Evolutionary conservation across 2,797 vertebrate species (phyloP).

Genomic region (Tamandua tetradactyla): DNA sequence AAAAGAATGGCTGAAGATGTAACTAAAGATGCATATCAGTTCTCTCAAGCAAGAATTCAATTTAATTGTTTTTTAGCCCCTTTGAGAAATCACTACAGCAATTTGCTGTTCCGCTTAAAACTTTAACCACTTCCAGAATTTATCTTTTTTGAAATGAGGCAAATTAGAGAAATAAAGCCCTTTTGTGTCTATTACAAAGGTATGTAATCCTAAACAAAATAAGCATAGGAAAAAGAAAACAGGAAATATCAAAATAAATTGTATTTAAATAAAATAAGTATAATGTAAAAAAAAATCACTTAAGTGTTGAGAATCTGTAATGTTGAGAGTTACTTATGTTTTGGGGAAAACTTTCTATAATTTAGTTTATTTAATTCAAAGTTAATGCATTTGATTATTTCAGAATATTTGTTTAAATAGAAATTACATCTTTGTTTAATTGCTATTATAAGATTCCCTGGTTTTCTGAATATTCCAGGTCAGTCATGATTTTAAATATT

Average conservation of each 20-base stretch:
- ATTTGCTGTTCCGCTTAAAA: slow-evolving; percentile 5
- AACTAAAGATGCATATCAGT: slow-evolving; percentile 15
- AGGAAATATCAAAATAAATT: neutral
- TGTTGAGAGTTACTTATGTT: neutral
- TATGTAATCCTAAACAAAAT: neutral
- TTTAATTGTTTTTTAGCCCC: slow-evolving; percentile 48
- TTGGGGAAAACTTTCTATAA: neutral
- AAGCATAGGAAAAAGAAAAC: neutral
- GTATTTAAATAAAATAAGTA: neutral
- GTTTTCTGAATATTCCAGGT: neutral
- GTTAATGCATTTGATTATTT: neutral
- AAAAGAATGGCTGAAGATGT: slow-evolving; percentile 40
- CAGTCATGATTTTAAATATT: neutral
- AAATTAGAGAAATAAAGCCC: neutral
- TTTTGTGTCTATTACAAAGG: neutral
- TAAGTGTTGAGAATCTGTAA: neutral
- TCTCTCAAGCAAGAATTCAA: slow-evolving; percentile 25
- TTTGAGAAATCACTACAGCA: slow-evolving; percentile 29
- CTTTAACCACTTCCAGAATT: neutral
- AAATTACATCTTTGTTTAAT: neutral
- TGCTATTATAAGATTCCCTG: neutral
- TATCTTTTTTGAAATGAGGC: neutral
- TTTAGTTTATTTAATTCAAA: neutral
- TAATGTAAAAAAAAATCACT: neutral
- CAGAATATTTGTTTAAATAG: neutral